Base-by-base conservation (phyloP, 1,140 invertebrate species). In the Drosophila albomicans region DNA sequence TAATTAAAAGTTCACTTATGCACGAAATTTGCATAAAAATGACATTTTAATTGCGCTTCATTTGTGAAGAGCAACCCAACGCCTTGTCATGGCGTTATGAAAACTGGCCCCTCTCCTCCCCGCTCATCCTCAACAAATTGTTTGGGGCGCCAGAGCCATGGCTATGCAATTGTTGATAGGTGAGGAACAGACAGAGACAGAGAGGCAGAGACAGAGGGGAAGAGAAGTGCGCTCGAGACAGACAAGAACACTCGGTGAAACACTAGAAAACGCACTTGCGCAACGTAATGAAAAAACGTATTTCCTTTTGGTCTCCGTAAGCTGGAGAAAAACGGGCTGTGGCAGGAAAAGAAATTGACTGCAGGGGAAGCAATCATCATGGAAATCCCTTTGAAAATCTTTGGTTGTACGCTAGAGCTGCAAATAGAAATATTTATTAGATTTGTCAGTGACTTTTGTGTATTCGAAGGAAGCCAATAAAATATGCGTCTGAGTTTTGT, bases 1-100 rank as follows among this genome's bases (percentile, higher is more conserved):
- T 89, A 89, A 89, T 89, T 89, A 89, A 89, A 89, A 89, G 81
- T 85, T 89, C 86, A 89, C 85, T 88, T 88, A 88, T 89, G 85
- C 85, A 85, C 85, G 85, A 72, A 84, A 88, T 88, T 89, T 88
- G 81, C 85, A 88, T 88, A 85, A 88, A 88, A 88, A 88, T 88
- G 74, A 89, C 85, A 88, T 88, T 88, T 88, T 88, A 88, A 88
- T 88, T 89, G 85, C 85, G 85, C 85, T 88, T 88, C 85, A 89
- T 89, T 89, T 88, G 81, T 80, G 78, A 72, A 69, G 77, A 88
- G 84, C 72, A 63, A 48, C 59, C 20, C 35, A 35, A 43, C 64
- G 71, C 48, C 64, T 45, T 45, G 25, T 35, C 48, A 30, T 28
- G 43, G 61, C 76, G 61, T 79, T 84, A 79, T 82, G 81, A 84